Base-by-base conservation (phyloP, 1,140 invertebrate species). In the Pygmarrhopalites habei region DNA sequence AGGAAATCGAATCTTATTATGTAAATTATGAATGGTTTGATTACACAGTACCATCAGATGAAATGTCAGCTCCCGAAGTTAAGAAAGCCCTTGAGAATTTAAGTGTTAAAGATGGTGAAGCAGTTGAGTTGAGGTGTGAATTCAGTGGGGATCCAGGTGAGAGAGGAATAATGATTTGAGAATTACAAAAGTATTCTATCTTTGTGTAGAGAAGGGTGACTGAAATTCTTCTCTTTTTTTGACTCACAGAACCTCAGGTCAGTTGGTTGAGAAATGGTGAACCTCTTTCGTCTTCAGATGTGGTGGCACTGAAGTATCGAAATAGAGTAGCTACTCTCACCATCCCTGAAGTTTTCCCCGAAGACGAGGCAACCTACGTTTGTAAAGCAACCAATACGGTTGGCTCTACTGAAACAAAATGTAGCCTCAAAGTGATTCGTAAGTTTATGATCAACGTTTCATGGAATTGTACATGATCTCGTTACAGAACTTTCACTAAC, bases 351-450 rank as follows among this genome's bases (percentile, higher is more conserved):
- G 84, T 94, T 58, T 95, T 92, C 80, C 92, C 91, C 1, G 92
- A 95, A 79, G 92, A 96, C 76, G 92, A 92, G 74, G 92, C 91
- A 29, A 82, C 85, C 60, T 95, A 92, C 73, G 80, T 83, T 5
- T 93, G 92, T 73, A 87, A 86, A 73, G 95, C 95, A 30, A 89
- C 83, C 52, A 98, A 97, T 78, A 89, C 90, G 58, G 82, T 92
- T 62, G 91, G 92, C 63, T 81, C 83, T 23, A 80, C 83, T 1
- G 87, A 89, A 72, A 92, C 90, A 32, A 85, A 84, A 68, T 90
- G 88, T 78, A 87, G 85, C 72, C 80, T 95, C 52, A 85, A 82
- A 55, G 83, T 95, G 43, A 88, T 88, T 81, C 82, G 89, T 92
- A 79, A 83, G 84, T 83, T 58, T 4, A 28, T 35, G n/a, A n/a